Conservation (phyloP, 2,113 vertebrate species). For the Archilochus colubris region DNA sequence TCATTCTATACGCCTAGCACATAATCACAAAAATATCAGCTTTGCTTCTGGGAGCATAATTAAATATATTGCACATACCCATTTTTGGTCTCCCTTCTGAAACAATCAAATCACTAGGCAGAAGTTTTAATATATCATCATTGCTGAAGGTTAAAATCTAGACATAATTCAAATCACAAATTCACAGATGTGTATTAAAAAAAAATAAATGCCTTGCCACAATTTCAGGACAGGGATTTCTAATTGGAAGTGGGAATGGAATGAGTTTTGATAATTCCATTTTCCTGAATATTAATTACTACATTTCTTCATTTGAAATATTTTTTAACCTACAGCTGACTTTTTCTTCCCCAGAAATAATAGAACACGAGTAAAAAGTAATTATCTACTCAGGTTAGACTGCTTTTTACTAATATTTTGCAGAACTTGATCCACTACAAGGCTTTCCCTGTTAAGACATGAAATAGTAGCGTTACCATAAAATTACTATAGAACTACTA, state of each 20-base stretch:
- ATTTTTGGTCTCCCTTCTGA: neutral
- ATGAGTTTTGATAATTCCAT: neutral
- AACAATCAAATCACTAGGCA: neutral
- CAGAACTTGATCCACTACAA: neutral
- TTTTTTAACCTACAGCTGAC: neutral
- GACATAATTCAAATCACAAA: slow-evolving; percentile 14
- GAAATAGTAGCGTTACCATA: neutral
- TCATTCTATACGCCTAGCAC: neutral
- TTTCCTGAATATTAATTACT: neutral
- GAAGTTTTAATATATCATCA: neutral
- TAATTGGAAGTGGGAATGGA: slow-evolving; percentile 11
- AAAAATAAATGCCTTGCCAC: neutral
- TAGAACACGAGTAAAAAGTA: neutral
- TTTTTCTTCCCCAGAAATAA: neutral
- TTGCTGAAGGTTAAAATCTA: neutral
- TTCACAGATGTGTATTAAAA: neutral
- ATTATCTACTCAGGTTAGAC: neutral
- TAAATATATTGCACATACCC: neutral
- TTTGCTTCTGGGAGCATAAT: neutral
- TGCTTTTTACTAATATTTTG: neutral
- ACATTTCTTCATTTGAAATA: neutral
- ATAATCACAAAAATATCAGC: neutral
- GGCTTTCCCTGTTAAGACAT: neutral
- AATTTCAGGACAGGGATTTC: slow-evolving; percentile 1
- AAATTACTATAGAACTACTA: neutral